Evolutionary conservation across 1,140 invertebrate species (phyloP), one percentile per base, ranked within the genome.

Genomic region (Onthophagus taurus): DNA sequence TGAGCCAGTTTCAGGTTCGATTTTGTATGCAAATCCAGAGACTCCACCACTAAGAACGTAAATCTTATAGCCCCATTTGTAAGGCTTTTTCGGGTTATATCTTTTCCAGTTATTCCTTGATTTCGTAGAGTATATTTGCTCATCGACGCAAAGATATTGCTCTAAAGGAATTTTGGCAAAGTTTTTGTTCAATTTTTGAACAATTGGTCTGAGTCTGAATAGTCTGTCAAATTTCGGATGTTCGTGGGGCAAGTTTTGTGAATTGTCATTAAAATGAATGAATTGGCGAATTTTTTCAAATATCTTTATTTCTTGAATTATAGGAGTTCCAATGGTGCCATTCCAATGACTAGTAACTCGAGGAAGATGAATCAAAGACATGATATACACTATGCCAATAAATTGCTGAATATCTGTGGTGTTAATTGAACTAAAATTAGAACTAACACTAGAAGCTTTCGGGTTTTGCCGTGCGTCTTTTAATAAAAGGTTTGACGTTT

Each of bases 1-100:
- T 33, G 16, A 16, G 7, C 29, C 45, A 20, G 41, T 26, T 37
- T 53, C 45, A 23, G 50, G 43, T 31, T 53, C n/a, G n/a, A n/a
- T n/a, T n/a, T n/a, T n/a, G n/a, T n/a, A n/a, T n/a, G n/a, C 45
- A 45, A 42, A 53, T 14, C 49, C 47, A 0, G 45, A 47, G 29
- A 46, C 24, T 6, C 45, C 20, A 51, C 18, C 18, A 54, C 47
- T 45, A 49, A 49, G 13, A 65, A 49, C 48, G 64, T 68, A n/a
- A 64, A 59, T 8, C n/a, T n/a, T n/a, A n/a, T n/a, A n/a, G n/a
- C n/a, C n/a, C n/a, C 59, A 60, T 47, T 66, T 69, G 35, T 63
- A 53, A 11, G 65, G 61, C 39, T 68, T 67, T 23, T 50, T 53
- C 8, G 49, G 50, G n/a, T 48, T 38, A 30, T 52, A 55, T 31